Conservation (phyloP, 2,113 vertebrate species). For the Chlamydotis undulata region DNA sequence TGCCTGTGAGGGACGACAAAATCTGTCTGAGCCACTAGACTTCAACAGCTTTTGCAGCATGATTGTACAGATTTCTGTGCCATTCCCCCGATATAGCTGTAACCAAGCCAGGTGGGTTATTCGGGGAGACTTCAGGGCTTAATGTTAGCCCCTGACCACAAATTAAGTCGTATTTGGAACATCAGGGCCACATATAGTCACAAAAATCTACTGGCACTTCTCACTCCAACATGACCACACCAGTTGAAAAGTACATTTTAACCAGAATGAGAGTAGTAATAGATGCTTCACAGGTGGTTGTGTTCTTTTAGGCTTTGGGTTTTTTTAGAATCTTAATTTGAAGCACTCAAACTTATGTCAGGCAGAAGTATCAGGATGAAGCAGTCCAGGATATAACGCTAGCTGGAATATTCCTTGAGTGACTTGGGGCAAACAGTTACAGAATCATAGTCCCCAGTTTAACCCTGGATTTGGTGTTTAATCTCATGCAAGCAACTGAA, state of each 20-base stretch:
- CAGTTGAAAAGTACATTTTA: background rate
- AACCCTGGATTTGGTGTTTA: background rate
- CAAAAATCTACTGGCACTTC: background rate
- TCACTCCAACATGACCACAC: background rate
- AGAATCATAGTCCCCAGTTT: background rate
- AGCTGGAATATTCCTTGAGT: background rate
- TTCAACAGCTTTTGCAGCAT: background rate
- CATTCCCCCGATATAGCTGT: background rate
- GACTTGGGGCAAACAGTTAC: background rate
- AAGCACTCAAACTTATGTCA: background rate
- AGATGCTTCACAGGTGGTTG: background rate
- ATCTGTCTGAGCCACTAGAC: background rate
- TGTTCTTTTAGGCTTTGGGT: background rate
- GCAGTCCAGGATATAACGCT: background rate
- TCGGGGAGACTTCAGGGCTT: background rate
- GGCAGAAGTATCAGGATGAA: background rate
- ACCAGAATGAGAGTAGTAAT: background rate
- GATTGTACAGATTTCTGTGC: background rate
- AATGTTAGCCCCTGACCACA: background rate
- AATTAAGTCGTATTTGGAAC: background rate
- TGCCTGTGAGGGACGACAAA: background rate
- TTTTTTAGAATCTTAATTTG: background rate
- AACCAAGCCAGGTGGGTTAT: background rate
- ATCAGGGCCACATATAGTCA: background rate
- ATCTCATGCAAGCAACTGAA: background rate